These are phyloP conservation scores for Oedothorax gibbosus DNA, from an alignment of 1,140 invertebrate genomes.

Conservation along the genomic window DNA sequence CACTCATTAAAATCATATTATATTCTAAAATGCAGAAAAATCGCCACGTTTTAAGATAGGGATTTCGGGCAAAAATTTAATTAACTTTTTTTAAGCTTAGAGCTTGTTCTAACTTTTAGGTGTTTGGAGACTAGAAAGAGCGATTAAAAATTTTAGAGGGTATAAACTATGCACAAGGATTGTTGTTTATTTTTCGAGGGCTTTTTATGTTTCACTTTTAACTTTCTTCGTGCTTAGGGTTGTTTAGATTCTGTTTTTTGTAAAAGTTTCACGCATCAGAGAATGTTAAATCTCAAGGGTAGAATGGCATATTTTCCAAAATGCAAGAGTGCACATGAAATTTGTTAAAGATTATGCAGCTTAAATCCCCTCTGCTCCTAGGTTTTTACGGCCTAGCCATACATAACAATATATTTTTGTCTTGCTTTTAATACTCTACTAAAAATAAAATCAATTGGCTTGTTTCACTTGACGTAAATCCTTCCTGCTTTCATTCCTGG, in stretches of 20 bases:
- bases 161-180: conserved; percentile 24
- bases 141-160: conserved; percentile 50
- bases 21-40: conserved; percentile 28
- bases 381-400: no score
- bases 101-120: not conserved
- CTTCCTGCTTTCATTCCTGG: no score
- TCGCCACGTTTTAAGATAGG: conserved; percentile 16
- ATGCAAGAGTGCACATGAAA: no score
- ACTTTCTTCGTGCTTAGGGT: conserved; percentile 11
- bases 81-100: conserved; percentile 39
- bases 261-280: conserved; percentile 30
- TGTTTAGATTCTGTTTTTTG: conserved; percentile 41
- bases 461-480: no score
- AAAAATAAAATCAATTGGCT: no score
- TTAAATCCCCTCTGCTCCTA: no score
- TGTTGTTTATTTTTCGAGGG: conserved; percentile 43
- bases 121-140: not conserved
- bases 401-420: no score
- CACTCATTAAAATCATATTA: conserved; percentile 49
- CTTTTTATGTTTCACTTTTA: not conserved
- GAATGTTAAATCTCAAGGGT: not conserved
- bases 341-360: no score
- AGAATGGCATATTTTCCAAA: conserved; percentile 18
- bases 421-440: no score
- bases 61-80: conserved; percentile 41